Conservation (phyloP, 2,113 vertebrate species). For the Centrocercus urophasianus region DNA sequence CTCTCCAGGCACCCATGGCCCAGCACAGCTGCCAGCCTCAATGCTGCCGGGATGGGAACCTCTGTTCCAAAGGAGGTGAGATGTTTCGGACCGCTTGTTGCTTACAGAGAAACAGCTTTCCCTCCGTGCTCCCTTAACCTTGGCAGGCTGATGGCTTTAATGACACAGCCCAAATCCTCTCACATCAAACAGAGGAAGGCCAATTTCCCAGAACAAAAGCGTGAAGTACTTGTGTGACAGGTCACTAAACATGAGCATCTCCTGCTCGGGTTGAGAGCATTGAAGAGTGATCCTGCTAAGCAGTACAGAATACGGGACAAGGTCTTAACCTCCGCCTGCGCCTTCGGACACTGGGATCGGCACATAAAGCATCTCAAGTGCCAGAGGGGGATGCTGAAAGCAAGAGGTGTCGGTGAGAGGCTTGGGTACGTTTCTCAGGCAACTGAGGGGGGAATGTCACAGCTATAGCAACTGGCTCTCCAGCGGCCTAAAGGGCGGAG, state of each 20-base stretch:
- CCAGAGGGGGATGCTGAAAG: not conserved
- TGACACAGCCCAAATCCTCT: conserved; percentile 33
- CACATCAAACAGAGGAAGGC: conserved; percentile 54
- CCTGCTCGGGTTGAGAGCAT: conserved; percentile 18
- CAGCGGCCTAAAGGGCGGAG: not conserved
- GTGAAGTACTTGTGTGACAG: conserved; percentile 74
- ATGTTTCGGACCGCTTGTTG: not conserved
- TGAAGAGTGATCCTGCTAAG: conserved; percentile 47
- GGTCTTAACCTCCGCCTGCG: conserved; percentile 49
- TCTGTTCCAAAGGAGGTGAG: not conserved
- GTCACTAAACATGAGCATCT: conserved; percentile 61
- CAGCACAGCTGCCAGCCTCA: not conserved
- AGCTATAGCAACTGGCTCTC: conserved; percentile 5
- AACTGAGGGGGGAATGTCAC: conserved; percentile 26
- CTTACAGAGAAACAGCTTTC: not conserved
- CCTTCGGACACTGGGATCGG: not conserved
- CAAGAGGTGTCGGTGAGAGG: not conserved
- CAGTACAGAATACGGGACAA: conserved; percentile 33
- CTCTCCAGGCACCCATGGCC: not conserved
- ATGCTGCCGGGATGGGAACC: not conserved
- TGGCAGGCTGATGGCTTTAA: not conserved
- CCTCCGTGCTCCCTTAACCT: not conserved
- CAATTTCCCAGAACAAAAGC: conserved; percentile 73
- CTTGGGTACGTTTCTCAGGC: conserved; percentile 38
- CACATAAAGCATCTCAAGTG: conserved; percentile 25